Evolutionary conservation across 2,113 vertebrate species (phyloP).

Genomic region (Colius striatus): DNA sequence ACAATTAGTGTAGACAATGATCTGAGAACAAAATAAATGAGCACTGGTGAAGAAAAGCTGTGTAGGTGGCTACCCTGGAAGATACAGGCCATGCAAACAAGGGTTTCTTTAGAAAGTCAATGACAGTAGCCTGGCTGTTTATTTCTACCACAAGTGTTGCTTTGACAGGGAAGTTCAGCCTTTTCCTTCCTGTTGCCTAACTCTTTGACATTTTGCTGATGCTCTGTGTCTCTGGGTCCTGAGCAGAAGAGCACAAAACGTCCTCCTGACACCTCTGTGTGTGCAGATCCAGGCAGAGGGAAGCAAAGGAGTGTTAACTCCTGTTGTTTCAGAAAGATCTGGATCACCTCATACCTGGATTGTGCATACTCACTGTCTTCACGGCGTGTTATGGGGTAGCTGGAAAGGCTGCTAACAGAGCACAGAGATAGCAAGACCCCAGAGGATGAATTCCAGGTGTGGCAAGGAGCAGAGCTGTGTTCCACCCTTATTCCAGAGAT

Average conservation of each 20-base stretch:
- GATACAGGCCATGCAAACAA: constrained; percentile 42
- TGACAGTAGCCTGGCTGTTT: neutral
- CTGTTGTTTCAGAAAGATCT: neutral
- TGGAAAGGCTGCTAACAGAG: neutral
- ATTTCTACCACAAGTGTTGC: constrained; percentile 22
- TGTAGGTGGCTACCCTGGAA: constrained; percentile 63
- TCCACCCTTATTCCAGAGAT: neutral
- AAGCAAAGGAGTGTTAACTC: neutral
- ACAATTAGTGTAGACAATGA: constrained; percentile 79
- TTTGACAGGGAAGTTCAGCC: neutral
- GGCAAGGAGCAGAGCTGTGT: neutral
- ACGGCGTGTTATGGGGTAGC: neutral
- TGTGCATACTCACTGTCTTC: neutral
- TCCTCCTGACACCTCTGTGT: neutral
- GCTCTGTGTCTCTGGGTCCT: neutral
- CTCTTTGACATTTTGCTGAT: neutral
- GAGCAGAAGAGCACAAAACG: neutral
- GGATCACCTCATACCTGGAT: neutral
- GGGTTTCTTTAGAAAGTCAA: constrained; percentile 36
- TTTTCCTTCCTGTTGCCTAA: neutral
- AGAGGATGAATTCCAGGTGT: neutral
- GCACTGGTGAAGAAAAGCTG: constrained; percentile 72
- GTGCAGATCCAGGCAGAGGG: neutral
- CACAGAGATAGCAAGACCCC: neutral
- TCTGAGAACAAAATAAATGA: constrained; percentile 76